Evolutionary conservation across 2,113 vertebrate species (phyloP).

Genomic region (Callopanchax toddi): DNA sequence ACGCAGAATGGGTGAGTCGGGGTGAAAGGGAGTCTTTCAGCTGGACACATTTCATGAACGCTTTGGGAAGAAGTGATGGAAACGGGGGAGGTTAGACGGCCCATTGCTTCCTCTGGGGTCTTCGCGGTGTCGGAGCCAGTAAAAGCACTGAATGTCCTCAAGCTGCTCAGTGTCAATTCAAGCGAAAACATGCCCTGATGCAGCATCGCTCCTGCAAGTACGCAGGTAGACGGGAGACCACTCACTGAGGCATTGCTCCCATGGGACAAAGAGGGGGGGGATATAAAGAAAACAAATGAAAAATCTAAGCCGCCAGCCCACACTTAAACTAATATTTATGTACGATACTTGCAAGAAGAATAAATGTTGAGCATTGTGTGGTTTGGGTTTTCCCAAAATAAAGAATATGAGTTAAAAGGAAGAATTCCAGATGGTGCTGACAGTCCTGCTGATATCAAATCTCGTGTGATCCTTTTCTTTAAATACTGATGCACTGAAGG

Average conservation of each 20-base stretch:
- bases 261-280: conserved; percentile 1
- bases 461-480: not conserved
- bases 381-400: conserved; percentile 37
- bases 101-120: conserved; percentile 47
- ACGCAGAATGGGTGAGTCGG: conserved; percentile 19
- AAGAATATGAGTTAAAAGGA: not conserved
- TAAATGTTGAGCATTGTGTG: conserved; percentile 37
- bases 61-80: conserved; percentile 61
- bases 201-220: conserved; percentile 33
- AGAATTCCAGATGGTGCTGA: not conserved
- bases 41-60: conserved; percentile 58
- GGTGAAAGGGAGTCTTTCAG: conserved; percentile 74
- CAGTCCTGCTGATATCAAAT: conserved; percentile 11
- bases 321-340: conserved; percentile 57
- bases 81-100: conserved; percentile 43
- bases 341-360: conserved; percentile 23
- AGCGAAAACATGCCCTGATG: conserved; percentile 66
- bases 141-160: conserved; percentile 58
- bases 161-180: conserved; percentile 54
- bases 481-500: conserved; percentile 2
- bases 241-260: conserved; percentile 18
- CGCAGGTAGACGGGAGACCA: conserved; percentile 23
- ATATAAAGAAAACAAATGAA: conserved; percentile 28
- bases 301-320: conserved; percentile 29
- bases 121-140: conserved; percentile 51